Evolutionary conservation across 2,113 vertebrate genomes (phyloP).

Genomic region (Poicephalus meyeri): DNA sequence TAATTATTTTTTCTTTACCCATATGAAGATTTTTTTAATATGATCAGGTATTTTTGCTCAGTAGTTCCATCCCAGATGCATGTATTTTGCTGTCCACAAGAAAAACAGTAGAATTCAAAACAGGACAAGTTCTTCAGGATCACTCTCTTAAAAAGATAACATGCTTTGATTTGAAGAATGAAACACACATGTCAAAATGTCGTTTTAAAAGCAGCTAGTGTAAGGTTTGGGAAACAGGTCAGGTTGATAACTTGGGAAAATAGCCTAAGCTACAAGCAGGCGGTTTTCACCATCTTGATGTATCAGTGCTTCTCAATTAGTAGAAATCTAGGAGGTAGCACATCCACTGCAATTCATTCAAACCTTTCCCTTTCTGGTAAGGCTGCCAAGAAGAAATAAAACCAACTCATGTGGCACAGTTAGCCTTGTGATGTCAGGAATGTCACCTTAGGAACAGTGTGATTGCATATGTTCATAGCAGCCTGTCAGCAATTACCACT

Average conservation of each 20-base stretch:
- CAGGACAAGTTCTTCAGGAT: background rate
- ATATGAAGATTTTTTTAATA: background rate
- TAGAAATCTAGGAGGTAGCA: background rate
- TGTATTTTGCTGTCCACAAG: background rate
- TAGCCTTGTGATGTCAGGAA: background rate
- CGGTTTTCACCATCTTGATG: background rate
- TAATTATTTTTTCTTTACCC: background rate
- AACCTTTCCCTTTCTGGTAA: background rate
- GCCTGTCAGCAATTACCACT: background rate
- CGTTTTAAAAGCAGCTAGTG: background rate
- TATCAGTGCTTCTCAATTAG: background rate
- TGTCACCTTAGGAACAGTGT: background rate
- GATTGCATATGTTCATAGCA: background rate
- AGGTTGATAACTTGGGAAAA: background rate
- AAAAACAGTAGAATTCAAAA: slow-evolving; percentile 22
- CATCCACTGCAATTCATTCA: background rate
- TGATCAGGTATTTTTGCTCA: background rate
- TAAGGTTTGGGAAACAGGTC: background rate
- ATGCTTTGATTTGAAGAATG: background rate
- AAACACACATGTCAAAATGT: background rate
- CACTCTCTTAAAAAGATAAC: background rate
- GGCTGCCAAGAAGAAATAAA: background rate
- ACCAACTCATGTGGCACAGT: background rate
- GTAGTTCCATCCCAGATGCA: background rate
- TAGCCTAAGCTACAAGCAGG: background rate